Evolutionary conservation across 2,797 vertebrate species (phyloP).

Genomic region (Gorsachius magnificus): DNA sequence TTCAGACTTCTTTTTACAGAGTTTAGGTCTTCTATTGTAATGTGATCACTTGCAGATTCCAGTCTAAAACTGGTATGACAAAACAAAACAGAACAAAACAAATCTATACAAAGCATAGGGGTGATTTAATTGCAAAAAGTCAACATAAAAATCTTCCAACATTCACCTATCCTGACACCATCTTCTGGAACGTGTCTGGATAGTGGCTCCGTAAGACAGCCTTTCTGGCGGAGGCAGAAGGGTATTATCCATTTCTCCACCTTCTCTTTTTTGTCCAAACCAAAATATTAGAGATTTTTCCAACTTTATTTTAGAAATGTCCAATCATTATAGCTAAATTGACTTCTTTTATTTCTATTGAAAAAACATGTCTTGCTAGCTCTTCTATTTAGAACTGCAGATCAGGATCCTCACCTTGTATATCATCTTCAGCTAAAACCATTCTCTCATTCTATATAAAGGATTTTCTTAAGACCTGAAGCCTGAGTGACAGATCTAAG

Average conservation of each 20-base stretch:
- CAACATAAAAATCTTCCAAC: background rate
- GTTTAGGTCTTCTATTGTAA: background rate
- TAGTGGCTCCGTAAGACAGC: background rate
- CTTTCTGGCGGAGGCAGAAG: background rate
- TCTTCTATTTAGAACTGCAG: background rate
- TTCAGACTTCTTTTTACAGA: background rate
- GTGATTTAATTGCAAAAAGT: background rate
- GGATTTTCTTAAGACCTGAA: constrained; percentile 6
- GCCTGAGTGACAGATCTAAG: constrained; percentile 6
- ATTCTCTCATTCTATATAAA: background rate
- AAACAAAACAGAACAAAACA: accelerated
- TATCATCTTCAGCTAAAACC: background rate
- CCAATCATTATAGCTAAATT: background rate
- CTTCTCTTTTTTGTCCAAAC: background rate
- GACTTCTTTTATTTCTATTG: background rate
- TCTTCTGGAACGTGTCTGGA: background rate
- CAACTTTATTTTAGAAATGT: background rate
- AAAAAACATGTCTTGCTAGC: background rate
- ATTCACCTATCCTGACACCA: background rate
- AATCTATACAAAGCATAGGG: background rate
- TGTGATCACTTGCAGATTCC: background rate
- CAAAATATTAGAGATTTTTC: background rate
- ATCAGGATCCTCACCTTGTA: background rate
- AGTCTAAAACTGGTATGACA: background rate
- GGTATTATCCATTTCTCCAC: background rate